Evolutionary conservation across 2,113 vertebrate species (phyloP).

Genomic region (Phaethornis superciliosus): DNA sequence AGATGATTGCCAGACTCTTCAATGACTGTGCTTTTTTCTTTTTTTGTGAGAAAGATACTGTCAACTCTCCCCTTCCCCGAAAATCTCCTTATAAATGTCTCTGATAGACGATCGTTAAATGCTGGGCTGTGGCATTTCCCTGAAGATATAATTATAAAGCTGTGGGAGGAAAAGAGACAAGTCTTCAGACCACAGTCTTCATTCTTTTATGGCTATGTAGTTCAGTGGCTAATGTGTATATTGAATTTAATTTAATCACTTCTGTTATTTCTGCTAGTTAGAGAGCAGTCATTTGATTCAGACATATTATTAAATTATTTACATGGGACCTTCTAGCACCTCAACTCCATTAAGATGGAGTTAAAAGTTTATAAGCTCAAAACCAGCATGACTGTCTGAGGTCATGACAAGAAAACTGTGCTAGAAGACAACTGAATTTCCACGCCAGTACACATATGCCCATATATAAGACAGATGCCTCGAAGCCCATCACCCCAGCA

Average conservation of each 20-base stretch:
- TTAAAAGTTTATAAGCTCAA: constrained; percentile 43
- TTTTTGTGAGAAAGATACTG: constrained; percentile 33
- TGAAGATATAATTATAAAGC: constrained; percentile 61
- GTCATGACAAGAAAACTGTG: background rate
- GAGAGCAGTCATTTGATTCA: constrained; percentile 54
- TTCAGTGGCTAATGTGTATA: constrained; percentile 62
- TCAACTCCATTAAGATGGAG: constrained; percentile 47
- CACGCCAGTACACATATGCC: background rate
- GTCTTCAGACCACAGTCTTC: constrained; percentile 55
- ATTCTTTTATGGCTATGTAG: constrained; percentile 54
- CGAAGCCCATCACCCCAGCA: background rate
- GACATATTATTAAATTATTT: constrained; percentile 62
- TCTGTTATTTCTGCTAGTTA: constrained; percentile 66
- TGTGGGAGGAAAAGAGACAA: constrained; percentile 52
- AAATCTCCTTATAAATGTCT: constrained; percentile 58
- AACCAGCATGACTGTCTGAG: background rate
- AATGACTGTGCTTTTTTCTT: background rate
- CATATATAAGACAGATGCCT: background rate
- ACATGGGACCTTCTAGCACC: constrained; percentile 37
- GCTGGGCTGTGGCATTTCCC: constrained; percentile 67
- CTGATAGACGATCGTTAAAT: constrained; percentile 60
- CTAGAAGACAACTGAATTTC: background rate
- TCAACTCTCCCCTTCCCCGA: constrained; percentile 39
- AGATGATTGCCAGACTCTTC: background rate
- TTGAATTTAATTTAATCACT: constrained; percentile 63